Evolutionary conservation across 2,113 vertebrate genomes (phyloP).

Genomic region (Australoheros scitulus): DNA sequence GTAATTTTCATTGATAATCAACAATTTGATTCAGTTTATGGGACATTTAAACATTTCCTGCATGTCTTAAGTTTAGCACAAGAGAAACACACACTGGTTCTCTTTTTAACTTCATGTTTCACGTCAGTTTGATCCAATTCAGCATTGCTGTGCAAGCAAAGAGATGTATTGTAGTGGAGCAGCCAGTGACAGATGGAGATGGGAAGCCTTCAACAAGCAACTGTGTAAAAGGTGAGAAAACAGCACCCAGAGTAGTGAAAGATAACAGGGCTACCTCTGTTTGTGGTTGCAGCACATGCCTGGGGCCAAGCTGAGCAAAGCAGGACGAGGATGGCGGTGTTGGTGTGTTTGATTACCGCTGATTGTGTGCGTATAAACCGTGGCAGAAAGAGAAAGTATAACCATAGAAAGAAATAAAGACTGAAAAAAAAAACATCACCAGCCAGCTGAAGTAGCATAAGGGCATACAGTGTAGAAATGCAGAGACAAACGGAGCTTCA

Average conservation of each 20-base stretch:
- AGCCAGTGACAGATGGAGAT: conserved; percentile 88
- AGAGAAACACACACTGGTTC: neutral
- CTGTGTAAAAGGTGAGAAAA: conserved; percentile 35
- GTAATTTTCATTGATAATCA: neutral
- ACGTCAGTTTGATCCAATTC: neutral
- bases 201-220: conserved; percentile 72
- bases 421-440: neutral
- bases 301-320: conserved; percentile 64
- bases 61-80: neutral
- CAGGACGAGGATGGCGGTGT: conserved; percentile 30
- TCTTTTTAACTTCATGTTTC: neutral
- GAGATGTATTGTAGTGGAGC: neutral
- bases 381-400: conserved; percentile 1
- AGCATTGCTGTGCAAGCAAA: neutral
- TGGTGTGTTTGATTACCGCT: neutral
- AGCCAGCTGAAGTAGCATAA: neutral
- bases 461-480: neutral
- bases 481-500: neutral
- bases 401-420: neutral
- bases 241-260: conserved; percentile 61
- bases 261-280: conserved; percentile 19
- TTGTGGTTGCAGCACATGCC: conserved; percentile 33
- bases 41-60: conserved; percentile 3
- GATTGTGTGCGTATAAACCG: neutral
- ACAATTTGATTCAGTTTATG: neutral